phyloP scores from a whole-genome alignment of 2,113 vertebrate species.

The Acanthochromis polyacanthus region DNA sequence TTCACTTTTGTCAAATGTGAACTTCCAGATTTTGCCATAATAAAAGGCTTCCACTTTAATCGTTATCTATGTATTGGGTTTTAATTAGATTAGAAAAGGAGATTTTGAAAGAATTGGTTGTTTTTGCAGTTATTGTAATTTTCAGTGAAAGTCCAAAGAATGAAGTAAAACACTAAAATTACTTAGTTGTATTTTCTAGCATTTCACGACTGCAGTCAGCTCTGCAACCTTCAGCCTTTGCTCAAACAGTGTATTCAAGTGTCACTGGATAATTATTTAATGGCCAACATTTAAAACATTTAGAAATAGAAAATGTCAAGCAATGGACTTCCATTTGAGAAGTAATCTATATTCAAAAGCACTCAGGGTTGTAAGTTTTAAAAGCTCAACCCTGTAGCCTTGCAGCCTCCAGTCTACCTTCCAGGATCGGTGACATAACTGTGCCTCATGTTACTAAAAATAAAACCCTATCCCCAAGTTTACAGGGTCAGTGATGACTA shows the following conservation, averaged over 20 bases:
- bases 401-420: constrained; percentile 39
- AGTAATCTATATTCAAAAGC: constrained; percentile 32
- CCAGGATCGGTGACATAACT: constrained; percentile 36
- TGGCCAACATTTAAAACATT: not conserved
- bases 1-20: not conserved
- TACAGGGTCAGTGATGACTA: constrained; percentile 58
- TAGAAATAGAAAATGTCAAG: constrained; percentile 5
- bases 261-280: constrained; percentile 18
- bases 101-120: not conserved
- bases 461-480: constrained; percentile 57
- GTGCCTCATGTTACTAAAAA: constrained; percentile 65
- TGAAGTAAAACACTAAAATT: not conserved
- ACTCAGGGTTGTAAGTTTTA: constrained; percentile 16
- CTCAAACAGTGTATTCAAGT: not conserved
- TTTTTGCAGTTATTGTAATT: not conserved
- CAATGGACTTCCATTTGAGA: constrained; percentile 18
- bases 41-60: not conserved
- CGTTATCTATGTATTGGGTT: not conserved
- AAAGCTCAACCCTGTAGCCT: constrained; percentile 30
- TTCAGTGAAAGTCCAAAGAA: not conserved
- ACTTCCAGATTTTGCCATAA: not conserved
- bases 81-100: not conserved
- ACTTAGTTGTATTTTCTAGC: not conserved
- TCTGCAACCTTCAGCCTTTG: not conserved
- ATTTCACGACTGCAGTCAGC: not conserved